phyloP scores from a whole-genome alignment of 2,888 invertebrate species.

The Molorchus minor region DNA sequence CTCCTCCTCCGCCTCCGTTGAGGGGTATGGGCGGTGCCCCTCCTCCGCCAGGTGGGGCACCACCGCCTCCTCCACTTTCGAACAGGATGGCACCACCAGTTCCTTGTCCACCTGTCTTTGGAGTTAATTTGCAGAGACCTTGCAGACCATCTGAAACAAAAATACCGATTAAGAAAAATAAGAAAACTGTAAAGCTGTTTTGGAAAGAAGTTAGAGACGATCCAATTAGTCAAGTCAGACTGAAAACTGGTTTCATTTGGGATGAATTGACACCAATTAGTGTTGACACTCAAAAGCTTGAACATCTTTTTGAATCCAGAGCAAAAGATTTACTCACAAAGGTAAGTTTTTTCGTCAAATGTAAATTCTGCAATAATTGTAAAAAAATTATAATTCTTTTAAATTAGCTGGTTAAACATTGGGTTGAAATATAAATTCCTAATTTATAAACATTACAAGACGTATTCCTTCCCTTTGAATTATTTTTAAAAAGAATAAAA shows the following conservation, averaged over 20 bases:
- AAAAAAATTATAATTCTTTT: no score
- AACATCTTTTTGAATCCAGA: constrained; percentile 96
- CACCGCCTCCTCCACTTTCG: constrained; percentile 62
- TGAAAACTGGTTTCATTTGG: constrained; percentile 82
- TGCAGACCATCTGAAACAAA: constrained; percentile 58
- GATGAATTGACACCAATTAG: constrained; percentile 85
- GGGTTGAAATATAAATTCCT: no score
- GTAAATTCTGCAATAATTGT: no score
- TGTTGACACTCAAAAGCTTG: constrained; percentile 91
- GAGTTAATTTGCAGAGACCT: constrained; percentile 51
- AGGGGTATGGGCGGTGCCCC: constrained; percentile 51
- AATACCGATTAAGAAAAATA: constrained; percentile 80
- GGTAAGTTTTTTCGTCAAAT: constrained; percentile 74
- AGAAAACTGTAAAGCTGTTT: constrained; percentile 97
- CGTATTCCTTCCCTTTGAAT: no score
- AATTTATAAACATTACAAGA: no score
- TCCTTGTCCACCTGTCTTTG: constrained; percentile 65
- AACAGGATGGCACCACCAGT: constrained; percentile 57
- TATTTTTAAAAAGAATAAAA: no score
- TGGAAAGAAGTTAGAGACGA: constrained; percentile 95
- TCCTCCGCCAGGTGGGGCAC: no score
- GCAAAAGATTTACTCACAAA: constrained; percentile 96
- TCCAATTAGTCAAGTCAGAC: constrained; percentile 69
- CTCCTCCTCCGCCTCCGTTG: constrained; percentile 85
- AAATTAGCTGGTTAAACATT: no score